Percentiles rank a stretch among this genome's conserved stretches.
Evolutionary conservation across 2,888 invertebrate species (phyloP).

Genomic region (Drosophila parthenogenetica): DNA sequence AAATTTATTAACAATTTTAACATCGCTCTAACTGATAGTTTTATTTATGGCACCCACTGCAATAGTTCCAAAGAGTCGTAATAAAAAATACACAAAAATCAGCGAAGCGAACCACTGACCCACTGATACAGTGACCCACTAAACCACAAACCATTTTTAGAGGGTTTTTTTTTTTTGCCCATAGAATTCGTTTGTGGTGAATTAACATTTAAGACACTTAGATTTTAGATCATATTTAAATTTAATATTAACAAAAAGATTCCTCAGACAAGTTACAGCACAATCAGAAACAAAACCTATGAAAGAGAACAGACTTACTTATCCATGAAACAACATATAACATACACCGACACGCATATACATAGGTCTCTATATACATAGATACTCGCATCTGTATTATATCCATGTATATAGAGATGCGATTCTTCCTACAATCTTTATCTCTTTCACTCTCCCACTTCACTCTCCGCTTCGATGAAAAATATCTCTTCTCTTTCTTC

Average conservation of each 20-base stretch:
- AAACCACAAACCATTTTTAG: conserved; percentile 4
- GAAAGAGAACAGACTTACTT: conserved; percentile 18
- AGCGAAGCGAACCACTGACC: conserved; percentile 19
- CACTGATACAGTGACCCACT: conserved; percentile 17
- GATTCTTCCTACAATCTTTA: conserved; percentile 5
- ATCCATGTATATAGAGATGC: conserved; percentile 10
- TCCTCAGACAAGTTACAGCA: conserved; percentile 7
- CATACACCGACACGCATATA: conserved; percentile 2
- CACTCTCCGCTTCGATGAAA: conserved; percentile 1
- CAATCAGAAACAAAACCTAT: neutral
- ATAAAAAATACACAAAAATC: conserved; percentile 3
- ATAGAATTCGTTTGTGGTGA: neutral
- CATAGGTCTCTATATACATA: conserved; percentile 3
- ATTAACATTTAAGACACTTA: conserved; percentile 11
- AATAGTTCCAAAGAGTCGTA: neutral
- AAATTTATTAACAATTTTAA: neutral
- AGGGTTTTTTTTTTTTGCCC: no score
- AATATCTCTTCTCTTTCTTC: conserved; percentile 2
- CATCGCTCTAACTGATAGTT: neutral
- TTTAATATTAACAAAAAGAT: neutral
- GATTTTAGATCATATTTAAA: conserved; percentile 37
- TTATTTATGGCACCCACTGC: neutral
- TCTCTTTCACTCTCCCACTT: conserved; percentile 25
- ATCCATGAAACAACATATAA: conserved; percentile 5
- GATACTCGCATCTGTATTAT: neutral